These are phyloP conservation scores for Drosophila pseudoobscura DNA, from an alignment of 1,140 invertebrate species.

Conservation along the genomic window DNA sequence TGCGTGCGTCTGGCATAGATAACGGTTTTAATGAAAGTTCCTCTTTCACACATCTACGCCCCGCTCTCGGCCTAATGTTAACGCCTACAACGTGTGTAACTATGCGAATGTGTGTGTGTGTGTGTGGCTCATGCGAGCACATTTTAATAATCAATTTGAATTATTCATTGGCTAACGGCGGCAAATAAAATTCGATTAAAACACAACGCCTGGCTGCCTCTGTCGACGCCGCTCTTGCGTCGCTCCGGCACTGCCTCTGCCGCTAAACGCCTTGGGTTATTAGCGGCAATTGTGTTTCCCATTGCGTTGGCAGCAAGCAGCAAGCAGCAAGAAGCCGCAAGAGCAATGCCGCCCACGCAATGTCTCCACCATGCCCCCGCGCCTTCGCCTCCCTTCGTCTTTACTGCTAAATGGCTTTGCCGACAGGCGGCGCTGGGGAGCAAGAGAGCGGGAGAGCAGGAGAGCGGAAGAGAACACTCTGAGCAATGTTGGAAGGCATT, in stretches of 20 bases:
- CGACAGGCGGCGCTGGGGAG: too few relatives aligned
- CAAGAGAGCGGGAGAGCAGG: too few relatives aligned
- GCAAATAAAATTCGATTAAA: slow-evolving; percentile 82
- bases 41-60: slow-evolving; percentile 44
- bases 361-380: slow-evolving; percentile 27
- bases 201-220: slow-evolving; percentile 49
- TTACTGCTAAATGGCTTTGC: too few relatives aligned
- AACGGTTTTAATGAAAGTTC: slow-evolving; percentile 76
- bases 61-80: slow-evolving; percentile 21
- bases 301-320: slow-evolving; percentile 15
- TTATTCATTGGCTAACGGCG: slow-evolving; percentile 81
- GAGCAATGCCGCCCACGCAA: slow-evolving; percentile 49
- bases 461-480: too few relatives aligned
- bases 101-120: slow-evolving; percentile 15
- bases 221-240: slow-evolving; percentile 1
- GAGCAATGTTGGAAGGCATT: too few relatives aligned
- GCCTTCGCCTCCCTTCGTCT: too few relatives aligned
- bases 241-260: slow-evolving; percentile 14
- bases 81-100: slow-evolving; percentile 31
- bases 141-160: slow-evolving; percentile 81
- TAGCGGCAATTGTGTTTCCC: slow-evolving; percentile 74
- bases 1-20: slow-evolving; percentile 70
- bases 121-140: slow-evolving; percentile 41
- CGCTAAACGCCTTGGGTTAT: slow-evolving; percentile 70
- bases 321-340: slow-evolving; percentile 26